A percentile compares a stretch with the other conserved stretches of the same genome.
These are phyloP conservation scores for Torymus auratus DNA, from an alignment of 2,888 invertebrate genomes.

Conservation along the genomic window DNA sequence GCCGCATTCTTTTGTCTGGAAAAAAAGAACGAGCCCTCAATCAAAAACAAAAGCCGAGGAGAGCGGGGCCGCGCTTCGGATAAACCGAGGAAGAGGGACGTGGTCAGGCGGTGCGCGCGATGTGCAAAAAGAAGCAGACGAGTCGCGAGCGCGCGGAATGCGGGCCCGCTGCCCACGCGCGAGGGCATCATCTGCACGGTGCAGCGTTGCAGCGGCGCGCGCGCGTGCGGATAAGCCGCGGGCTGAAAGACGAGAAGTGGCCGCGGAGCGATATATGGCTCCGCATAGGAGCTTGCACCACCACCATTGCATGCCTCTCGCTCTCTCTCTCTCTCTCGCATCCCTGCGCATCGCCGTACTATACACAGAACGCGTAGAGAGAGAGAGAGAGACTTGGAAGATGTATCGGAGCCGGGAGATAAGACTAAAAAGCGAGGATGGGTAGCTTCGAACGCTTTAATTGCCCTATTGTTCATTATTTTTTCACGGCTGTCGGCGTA, in stretches of 20 bases:
- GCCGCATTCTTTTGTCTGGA: constrained; percentile 2
- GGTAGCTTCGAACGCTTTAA: constrained; percentile 1
- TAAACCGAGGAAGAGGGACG: neutral
- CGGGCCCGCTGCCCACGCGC: constrained; percentile 13
- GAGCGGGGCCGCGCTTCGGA: neutral
- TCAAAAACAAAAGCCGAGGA: constrained; percentile 25
- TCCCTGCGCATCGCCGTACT: no score
- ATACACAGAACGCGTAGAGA: no score
- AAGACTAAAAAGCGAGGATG: neutral
- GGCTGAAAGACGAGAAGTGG: constrained; percentile 71
- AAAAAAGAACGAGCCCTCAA: constrained; percentile 12
- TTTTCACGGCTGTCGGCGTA: neutral
- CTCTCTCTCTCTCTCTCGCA: no score
- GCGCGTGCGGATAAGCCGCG: constrained; percentile 55
- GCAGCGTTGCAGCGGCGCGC: constrained; percentile 50
- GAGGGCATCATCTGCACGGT: no score
- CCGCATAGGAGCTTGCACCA: constrained; percentile 14
- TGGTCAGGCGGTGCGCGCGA: constrained; percentile 17
- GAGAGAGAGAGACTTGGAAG: neutral
- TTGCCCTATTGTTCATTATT: constrained; percentile 17
- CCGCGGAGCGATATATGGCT: constrained; percentile 53
- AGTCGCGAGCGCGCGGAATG: constrained; percentile 10
- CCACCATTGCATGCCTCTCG: neutral
- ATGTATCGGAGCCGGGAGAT: neutral
- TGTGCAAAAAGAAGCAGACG: constrained; percentile 23